Evolutionary conservation across 1,140 invertebrate genomes (phyloP).

Genomic region (Mylabris phalerata): DNA sequence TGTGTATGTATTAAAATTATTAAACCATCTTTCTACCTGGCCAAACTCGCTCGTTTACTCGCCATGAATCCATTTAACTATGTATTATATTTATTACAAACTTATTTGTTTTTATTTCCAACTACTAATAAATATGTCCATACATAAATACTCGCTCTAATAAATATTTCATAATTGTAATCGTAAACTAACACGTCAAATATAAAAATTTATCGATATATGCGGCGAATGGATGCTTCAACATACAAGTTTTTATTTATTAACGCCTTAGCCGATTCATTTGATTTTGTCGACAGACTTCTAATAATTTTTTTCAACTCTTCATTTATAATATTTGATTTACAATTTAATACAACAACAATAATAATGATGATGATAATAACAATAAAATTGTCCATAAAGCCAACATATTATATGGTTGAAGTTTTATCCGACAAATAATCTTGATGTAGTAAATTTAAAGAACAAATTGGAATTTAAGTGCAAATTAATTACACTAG

Average conservation of each 20-base stretch:
- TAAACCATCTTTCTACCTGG: conserved; percentile 4
- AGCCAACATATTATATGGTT: background rate
- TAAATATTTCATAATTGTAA: conserved; percentile 37
- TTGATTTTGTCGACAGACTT: conserved; percentile 15
- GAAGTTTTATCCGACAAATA: background rate
- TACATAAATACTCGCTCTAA: conserved; percentile 31
- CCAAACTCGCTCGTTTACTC: conserved; percentile 20
- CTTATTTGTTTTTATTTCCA: conserved; percentile 35
- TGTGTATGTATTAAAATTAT: too few species aligned
- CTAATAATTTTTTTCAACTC: too few species aligned
- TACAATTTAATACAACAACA: too few species aligned
- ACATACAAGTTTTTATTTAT: conserved; percentile 20
- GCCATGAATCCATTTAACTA: conserved; percentile 34
- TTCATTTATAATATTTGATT: too few species aligned
- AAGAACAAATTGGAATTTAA: conserved; percentile 26
- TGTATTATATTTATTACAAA: conserved; percentile 36
- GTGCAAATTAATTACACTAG: conserved; percentile 22
- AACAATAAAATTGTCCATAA: too few species aligned
- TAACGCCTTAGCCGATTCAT: conserved; percentile 11
- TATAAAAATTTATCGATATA: conserved; percentile 29
- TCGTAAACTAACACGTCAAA: conserved; percentile 35
- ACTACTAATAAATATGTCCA: conserved; percentile 38
- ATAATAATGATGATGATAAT: too few species aligned
- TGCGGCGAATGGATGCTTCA: conserved; percentile 23
- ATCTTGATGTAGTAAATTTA: conserved; percentile 9